Evolutionary conservation across 2,888 invertebrate genomes (phyloP).

Genomic region (Antitype chi): DNA sequence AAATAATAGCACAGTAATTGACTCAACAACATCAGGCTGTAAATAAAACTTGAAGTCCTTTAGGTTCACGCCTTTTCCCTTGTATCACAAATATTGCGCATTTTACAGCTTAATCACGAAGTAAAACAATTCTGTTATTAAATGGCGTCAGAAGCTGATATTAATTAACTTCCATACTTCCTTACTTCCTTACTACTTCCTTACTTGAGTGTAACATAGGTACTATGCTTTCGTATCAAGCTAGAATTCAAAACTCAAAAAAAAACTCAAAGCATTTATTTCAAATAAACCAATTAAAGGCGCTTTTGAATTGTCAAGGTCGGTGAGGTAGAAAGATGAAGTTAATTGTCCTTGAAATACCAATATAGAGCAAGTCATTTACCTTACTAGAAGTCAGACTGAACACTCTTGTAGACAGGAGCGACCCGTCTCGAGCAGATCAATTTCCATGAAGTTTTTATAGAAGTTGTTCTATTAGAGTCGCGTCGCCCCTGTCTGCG

Average conservation of each 20-base stretch:
- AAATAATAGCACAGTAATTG: constrained; percentile 17
- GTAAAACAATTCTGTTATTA: constrained; percentile 37
- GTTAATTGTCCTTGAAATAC: not conserved
- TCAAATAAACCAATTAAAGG: too few relatives aligned
- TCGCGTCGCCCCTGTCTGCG: too few relatives aligned
- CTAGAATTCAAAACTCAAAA: not conserved
- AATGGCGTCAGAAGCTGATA: not conserved
- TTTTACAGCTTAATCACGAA: constrained; percentile 25
- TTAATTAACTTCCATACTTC: constrained; percentile 9
- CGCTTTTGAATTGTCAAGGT: too few relatives aligned
- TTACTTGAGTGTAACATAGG: not conserved
- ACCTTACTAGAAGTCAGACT: not conserved
- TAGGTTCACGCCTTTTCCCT: constrained; percentile 17
- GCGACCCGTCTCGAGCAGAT: too few relatives aligned
- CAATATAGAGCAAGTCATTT: not conserved
- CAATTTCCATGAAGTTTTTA: too few relatives aligned
- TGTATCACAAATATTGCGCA: constrained; percentile 6
- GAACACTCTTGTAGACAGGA: too few relatives aligned
- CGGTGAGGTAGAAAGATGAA: too few relatives aligned
- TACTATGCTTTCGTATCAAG: not conserved
- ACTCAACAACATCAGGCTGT: not conserved
- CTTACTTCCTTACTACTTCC: too few relatives aligned
- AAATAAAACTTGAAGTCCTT: constrained; percentile 29
- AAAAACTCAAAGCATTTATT: too few relatives aligned
- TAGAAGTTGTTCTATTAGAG: too few relatives aligned